Percentiles rank a stretch among this genome's conserved stretches.
Conservation (phyloP, 2,888 invertebrate species). For the Andricus quercusramuli region DNA sequence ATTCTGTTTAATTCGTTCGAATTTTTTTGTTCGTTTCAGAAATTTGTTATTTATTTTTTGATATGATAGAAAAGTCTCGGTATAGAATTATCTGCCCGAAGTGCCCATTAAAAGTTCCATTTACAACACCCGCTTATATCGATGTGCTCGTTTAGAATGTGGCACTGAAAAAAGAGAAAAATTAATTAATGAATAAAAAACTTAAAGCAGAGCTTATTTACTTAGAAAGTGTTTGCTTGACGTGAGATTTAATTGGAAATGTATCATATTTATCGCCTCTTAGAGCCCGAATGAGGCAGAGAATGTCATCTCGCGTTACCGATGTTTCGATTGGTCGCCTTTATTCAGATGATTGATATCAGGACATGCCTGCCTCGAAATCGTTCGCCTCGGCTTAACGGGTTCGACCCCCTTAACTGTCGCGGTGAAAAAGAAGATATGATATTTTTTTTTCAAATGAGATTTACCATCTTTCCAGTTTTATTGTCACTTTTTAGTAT, state of each 20-base stretch:
- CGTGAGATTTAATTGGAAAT: slow-evolving; percentile 68
- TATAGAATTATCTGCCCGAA: slow-evolving; percentile 55
- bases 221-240: slow-evolving; percentile 62
- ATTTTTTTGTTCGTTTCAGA: not conserved
- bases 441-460: slow-evolving; percentile 1
- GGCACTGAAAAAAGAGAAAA: slow-evolving; percentile 6
- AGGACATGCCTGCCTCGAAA: slow-evolving; percentile 14
- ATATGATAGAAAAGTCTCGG: not conserved
- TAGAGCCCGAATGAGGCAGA: slow-evolving; percentile 55
- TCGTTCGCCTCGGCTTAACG: not conserved
- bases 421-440: slow-evolving; percentile 17
- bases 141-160: slow-evolving; percentile 56
- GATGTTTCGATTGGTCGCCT: slow-evolving; percentile 26
- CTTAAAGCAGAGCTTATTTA: slow-evolving; percentile 61
- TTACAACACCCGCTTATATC: slow-evolving; percentile 67
- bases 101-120: slow-evolving; percentile 67
- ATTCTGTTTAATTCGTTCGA: not conserved
- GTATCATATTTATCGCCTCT: slow-evolving; percentile 64
- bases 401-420: slow-evolving; percentile 2
- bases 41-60: not conserved
- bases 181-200: slow-evolving; percentile 40
- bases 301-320: slow-evolving; percentile 58
- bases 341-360: slow-evolving; percentile 33
- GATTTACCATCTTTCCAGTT: not conserved
- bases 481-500: not conserved